Base-by-base conservation (phyloP, 1,140 invertebrate species). In the Calycopis cecrops region DNA sequence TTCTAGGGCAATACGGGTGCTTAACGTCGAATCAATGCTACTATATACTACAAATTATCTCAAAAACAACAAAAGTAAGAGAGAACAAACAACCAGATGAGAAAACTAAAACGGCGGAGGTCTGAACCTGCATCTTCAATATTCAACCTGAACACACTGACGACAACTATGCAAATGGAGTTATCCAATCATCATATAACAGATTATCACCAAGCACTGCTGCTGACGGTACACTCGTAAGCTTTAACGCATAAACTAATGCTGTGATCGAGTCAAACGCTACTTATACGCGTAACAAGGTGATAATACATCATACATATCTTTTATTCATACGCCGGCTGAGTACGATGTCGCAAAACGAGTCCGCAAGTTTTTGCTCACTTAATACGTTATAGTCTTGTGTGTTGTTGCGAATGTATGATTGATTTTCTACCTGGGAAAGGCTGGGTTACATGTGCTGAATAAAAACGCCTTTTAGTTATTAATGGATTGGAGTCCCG, bases 311-410 rank as follows among this genome's bases (percentile, higher is more conserved):
- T 75, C 70, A 73, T 73, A 79, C 59, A 52, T 55, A 78, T 82
- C 68, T 79, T 71, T 82, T 75, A 82, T 82, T 79, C 76, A 82
- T 79, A 56, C 57, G 60, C 71, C 64, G 65, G 73, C 70, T 69
- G 63, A 57, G 64, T 76, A 75, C 72, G 69, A 77, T 82, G 77
- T 79, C 69, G 76, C 64, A 82, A 78, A 65, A 54, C 62, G 59
- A 55, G 56, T 56, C 61, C 12, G 64, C 51, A 54, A 54, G 67
- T 74, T 77, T 76, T 74, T 77, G 74, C 69, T 60, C 56, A 48
- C 52, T 65, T 50, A 50, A 57, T 53, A 34, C 37, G 52, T 17
- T 52, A 52, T 44, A 53, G 52, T 53, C 52, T 34, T 40, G 52
- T 53, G 51, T 50, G 44, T 48, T 48, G 28, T 53, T 53, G 52